A percentile compares a stretch with the other conserved stretches of the same genome.
These are phyloP conservation scores for Thaumatotibia leucotreta DNA, from an alignment of 1,140 invertebrate genomes.

Conservation along the genomic window DNA sequence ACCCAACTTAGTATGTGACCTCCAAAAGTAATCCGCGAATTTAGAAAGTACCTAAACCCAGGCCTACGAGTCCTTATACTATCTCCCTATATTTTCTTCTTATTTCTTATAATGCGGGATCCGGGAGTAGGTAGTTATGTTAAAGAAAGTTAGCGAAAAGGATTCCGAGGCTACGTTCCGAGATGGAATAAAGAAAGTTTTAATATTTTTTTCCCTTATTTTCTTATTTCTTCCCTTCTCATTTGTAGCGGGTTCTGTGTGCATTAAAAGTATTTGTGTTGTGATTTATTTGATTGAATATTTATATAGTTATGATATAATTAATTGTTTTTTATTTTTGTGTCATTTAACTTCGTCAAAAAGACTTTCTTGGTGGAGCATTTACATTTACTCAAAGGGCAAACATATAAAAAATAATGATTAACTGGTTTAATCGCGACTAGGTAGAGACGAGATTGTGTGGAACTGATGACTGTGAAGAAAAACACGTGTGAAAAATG, in stretches of 20 bases:
- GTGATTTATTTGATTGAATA: background rate
- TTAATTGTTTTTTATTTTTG: too few relatives aligned
- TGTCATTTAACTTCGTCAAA: background rate
- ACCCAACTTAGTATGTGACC: background rate
- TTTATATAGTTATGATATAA: background rate
- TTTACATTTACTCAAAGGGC: background rate
- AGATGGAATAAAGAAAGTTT: conserved; percentile 58
- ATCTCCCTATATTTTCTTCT: conserved; percentile 7
- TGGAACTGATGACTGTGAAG: too few relatives aligned
- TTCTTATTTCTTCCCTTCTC: conserved; percentile 28
- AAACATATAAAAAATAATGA: background rate
- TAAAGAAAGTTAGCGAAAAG: conserved; percentile 48
- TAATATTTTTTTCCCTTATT: conserved; percentile 46
- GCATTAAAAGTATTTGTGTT: conserved; percentile 21
- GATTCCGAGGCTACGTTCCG: conserved; percentile 33
- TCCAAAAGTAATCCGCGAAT: background rate
- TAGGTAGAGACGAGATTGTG: too few relatives aligned
- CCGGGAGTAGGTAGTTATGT: conserved; percentile 37
- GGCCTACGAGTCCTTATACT: background rate
- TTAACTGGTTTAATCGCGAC: background rate
- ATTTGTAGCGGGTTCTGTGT: conserved; percentile 28
- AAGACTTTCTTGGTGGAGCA: too few relatives aligned
- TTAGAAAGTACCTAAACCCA: background rate
- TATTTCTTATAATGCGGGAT: conserved; percentile 20
- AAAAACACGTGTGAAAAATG: too few relatives aligned